A percentile compares a stretch with the other conserved stretches of the same genome.
These are phyloP conservation scores for Alouatta palliata DNA, from an alignment of 2,113 vertebrate species.

Conservation along the genomic window DNA sequence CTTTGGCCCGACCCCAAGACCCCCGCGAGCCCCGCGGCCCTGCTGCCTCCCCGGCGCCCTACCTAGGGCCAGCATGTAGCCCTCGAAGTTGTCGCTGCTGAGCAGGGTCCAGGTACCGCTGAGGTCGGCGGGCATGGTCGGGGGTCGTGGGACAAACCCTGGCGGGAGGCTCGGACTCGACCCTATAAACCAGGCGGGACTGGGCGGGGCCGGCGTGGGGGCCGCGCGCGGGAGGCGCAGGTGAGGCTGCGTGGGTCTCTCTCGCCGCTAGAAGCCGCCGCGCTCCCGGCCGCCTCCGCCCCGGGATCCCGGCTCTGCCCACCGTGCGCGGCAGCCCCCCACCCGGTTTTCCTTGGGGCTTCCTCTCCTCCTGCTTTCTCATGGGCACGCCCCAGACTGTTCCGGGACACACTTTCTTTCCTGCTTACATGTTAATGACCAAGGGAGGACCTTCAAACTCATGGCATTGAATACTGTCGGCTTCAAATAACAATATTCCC, in stretches of 20 bases:
- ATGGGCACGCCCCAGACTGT: rapidly evolving
- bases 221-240: no score
- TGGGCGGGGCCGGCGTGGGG: rapidly evolving
- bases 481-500: neutral
- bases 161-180: neutral
- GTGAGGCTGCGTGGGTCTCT: no score
- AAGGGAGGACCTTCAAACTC: neutral
- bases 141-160: rapidly evolving
- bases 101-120: slow-evolving; percentile 91
- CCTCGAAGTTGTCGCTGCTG: slow-evolving; percentile 90
- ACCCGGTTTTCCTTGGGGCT: neutral
- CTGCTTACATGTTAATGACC: neutral
- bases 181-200: neutral
- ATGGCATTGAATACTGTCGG: no score
- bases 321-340: rapidly evolving
- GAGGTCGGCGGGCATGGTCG: slow-evolving; percentile 86
- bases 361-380: neutral
- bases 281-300: neutral
- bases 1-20: neutral
- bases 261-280: no score
- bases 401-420: neutral
- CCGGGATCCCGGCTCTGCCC: rapidly evolving
- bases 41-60: slow-evolving; percentile 50
- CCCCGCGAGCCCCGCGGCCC: no score
- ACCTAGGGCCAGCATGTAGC: slow-evolving; percentile 92